Base-by-base conservation (phyloP, 2,888 invertebrate species). In the Cecidostiba fungosa region DNA sequence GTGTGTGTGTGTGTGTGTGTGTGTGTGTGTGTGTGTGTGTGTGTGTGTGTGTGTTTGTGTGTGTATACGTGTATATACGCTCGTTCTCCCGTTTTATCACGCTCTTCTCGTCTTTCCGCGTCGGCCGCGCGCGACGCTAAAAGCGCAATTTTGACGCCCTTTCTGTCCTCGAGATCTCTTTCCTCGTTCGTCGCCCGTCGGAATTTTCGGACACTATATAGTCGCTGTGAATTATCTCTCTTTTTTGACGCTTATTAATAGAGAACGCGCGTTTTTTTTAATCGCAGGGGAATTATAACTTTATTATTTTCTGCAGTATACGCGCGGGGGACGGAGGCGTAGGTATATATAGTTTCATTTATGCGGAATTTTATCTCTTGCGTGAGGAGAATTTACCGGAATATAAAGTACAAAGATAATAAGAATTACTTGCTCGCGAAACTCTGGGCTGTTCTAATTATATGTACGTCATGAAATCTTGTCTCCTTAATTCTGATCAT, bases 81-180 rank as follows among this genome's bases (percentile, higher is more conserved):
- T 8, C 29, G 19, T 69, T 70, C 70, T 54, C 59, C 62, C 74
- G 66, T 79, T 84, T 74, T 78, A 79, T 84, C 74, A 70, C 66
- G 43, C 78, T 69, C 19, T 50, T 83, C 77, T 26, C 39, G 77
- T 76, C 83, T 77, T 77, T 73, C 74, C 47, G 26, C 50, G 8
- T 62, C 54, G n/a, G 54, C 54, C 32, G 39, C 12, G 16, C 26
- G 36, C 19, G 5, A 29, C 66, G 73, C 70, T 84, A 84, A 84
- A 84, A 78, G 84, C 74, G 78, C 74, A 84, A 84, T 84, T 84
- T 84, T 83, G 77, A 70, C 69, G 32, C 36, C 69, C 69, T 79
- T 39, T 26, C 47, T 50, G 36, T 32, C 47, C 29, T 43, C 50
- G 29, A 69, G 47, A 32, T 66, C 39, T 36, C 62, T 39, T 43